These are phyloP conservation scores for Tetrapedia diversipes DNA, from an alignment of 2,888 invertebrate species.

Conservation along the genomic window DNA sequence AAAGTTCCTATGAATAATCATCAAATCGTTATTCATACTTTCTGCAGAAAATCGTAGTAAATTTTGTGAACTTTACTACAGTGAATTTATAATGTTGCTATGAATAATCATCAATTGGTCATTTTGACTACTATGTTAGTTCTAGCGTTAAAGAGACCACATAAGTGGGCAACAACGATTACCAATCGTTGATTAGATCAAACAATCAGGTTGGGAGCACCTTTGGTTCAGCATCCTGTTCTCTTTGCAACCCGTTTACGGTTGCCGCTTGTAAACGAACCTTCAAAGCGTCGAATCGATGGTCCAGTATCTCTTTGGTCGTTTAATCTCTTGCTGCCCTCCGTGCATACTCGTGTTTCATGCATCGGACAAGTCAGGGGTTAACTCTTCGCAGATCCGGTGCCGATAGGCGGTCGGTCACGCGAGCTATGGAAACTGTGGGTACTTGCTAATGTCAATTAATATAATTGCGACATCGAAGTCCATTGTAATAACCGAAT, in stretches of 20 bases:
- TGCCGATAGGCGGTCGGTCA: conserved; percentile 49
- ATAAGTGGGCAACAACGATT: conserved; percentile 62
- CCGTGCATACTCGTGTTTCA: conserved; percentile 41
- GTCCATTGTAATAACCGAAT: conserved; percentile 43
- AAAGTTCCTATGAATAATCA: too few species aligned
- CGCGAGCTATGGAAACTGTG: conserved; percentile 41
- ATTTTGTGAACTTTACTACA: too few species aligned
- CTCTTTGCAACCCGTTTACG: conserved; percentile 41
- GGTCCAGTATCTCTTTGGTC: conserved; percentile 31
- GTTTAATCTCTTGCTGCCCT: conserved; percentile 44
- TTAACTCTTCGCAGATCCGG: conserved; percentile 50
- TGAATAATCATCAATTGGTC: too few species aligned
- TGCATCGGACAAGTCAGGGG: conserved; percentile 45
- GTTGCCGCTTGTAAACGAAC: conserved; percentile 45
- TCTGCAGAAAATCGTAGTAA: too few species aligned
- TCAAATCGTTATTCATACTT: too few species aligned
- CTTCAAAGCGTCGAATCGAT: conserved; percentile 28
- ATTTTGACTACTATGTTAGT: too few species aligned
- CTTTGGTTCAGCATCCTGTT: conserved; percentile 33
- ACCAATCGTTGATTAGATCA: conserved; percentile 74
- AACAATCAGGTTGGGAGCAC: conserved; percentile 61
- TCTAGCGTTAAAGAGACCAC: too few species aligned
- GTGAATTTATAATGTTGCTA: too few species aligned
- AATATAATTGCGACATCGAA: conserved; percentile 43
- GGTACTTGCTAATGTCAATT: conserved; percentile 55